Conservation (phyloP, 2,888 invertebrate genomes). For the Halictus quadricinctus region DNA sequence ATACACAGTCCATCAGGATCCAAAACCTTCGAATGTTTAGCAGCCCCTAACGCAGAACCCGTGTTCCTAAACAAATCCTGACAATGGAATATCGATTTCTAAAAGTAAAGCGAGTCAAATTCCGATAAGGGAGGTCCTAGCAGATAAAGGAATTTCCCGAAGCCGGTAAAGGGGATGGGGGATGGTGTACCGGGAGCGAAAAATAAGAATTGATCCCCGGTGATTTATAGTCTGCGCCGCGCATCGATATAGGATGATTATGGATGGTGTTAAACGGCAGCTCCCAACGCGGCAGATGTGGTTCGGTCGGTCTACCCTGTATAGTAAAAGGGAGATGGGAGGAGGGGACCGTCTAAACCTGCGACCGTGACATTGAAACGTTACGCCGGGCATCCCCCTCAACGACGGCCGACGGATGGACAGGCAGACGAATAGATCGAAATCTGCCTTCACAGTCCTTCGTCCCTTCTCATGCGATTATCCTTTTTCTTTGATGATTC, state of each 20-base stretch:
- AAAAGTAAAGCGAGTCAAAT: neutral
- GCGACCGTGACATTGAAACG: slow-evolving; percentile 70
- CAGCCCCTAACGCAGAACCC: neutral
- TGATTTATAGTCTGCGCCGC: slow-evolving; percentile 42
- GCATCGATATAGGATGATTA: slow-evolving; percentile 49
- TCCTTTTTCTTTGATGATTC: slow-evolving; percentile 49
- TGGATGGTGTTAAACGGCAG: slow-evolving; percentile 55
- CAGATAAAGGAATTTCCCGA: neutral
- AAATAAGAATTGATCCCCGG: slow-evolving; percentile 42
- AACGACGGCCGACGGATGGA: slow-evolving; percentile 59
- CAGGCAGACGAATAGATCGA: slow-evolving; percentile 62
- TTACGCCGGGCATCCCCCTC: slow-evolving; percentile 65
- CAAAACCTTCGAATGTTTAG: neutral
- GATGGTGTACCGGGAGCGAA: neutral
- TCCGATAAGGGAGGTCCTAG: neutral
- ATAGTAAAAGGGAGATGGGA: slow-evolving; percentile 38
- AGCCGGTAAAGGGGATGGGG: neutral
- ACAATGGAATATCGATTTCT: neutral
- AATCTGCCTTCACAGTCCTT: slow-evolving; percentile 56
- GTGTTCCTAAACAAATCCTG: neutral
- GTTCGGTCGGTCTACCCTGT: slow-evolving; percentile 57
- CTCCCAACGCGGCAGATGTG: slow-evolving; percentile 49
- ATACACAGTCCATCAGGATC: too few relatives aligned
- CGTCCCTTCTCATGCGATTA: slow-evolving; percentile 52
- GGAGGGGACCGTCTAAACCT: slow-evolving; percentile 52